Evolutionary conservation across 2,888 invertebrate species (phyloP).

Genomic region (Nomada lathburiana): DNA sequence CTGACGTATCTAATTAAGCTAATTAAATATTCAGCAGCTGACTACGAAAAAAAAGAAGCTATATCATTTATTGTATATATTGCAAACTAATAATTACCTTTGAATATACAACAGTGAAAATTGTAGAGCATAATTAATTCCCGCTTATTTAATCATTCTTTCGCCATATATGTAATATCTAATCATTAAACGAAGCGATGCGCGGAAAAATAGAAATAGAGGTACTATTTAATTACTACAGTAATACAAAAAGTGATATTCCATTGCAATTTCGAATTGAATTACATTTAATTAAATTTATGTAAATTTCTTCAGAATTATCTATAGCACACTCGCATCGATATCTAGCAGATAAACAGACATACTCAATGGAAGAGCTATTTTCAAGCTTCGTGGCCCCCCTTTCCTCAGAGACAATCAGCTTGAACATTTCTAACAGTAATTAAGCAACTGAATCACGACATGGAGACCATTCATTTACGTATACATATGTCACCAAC

Average conservation of each 20-base stretch:
- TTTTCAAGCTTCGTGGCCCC: conserved; percentile 30
- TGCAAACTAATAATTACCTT: background rate
- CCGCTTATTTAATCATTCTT: too few relatives aligned
- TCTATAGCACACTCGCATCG: background rate
- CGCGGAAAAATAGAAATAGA: too few relatives aligned
- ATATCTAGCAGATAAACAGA: conserved; percentile 10
- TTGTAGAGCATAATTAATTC: too few relatives aligned
- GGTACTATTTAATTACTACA: too few relatives aligned
- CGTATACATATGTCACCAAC: background rate
- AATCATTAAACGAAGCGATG: too few relatives aligned
- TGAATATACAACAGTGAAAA: too few relatives aligned
- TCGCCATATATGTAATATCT: too few relatives aligned
- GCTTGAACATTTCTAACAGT: conserved; percentile 32
- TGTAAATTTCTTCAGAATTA: background rate
- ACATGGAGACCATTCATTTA: conserved; percentile 6
- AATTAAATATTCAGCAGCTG: background rate
- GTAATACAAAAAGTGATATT: too few relatives aligned
- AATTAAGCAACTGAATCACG: conserved; percentile 26
- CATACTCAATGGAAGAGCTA: conserved; percentile 1
- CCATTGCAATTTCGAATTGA: background rate
- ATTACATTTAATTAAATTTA: background rate
- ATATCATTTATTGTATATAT: background rate
- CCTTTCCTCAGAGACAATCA: conserved; percentile 25
- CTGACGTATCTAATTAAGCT: background rate
- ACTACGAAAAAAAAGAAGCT: background rate